Base-by-base conservation (phyloP, 2,113 vertebrate genomes). In the Microcebus murinus region DNA sequence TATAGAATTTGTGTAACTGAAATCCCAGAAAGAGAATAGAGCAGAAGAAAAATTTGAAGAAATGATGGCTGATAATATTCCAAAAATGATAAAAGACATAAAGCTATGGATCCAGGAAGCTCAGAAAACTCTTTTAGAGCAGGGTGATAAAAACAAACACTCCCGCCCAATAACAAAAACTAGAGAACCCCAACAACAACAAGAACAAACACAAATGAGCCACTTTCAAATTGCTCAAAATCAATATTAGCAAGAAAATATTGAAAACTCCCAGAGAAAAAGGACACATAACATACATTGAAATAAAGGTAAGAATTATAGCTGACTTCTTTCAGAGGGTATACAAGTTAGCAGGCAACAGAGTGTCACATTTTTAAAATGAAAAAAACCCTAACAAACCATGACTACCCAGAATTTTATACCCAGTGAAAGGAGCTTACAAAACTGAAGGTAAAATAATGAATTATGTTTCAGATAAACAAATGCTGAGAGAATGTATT, bases 31-130 rank as follows among this genome's bases (percentile, higher is more conserved):
- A 50, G 31, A 79, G 76, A 87, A 76, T n/a, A 67, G 21, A 45
- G 21, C 12, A 92, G 52, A 63, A 48, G 65, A 95, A 52, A 84
- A 71, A 71, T 36, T 88, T 83, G 61, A 87, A 95, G 67, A 59
- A 61, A 88, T 68, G 59, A 92, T 71, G 76, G 8, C 13, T 76
- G n/a, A 63, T 39, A 88, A 57, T 57, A 48, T 86, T 86, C 39
- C n/a, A 36, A 76, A 94, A 83, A 61, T 65, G 83, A 87, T n/a
- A 45, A 83, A 83, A 77, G 14, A 52, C 29, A 17, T 8, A 25
- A 48, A 91, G 70, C 11, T 52, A 34, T 25, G 73, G 36, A 80
- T 93, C 52, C 13, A 77, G 29, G 23, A 39, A 77, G 42, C 39
- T 90, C 39, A 91, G 77, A 76, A 80, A 70, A 68, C n/a, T 45